Conservation (phyloP, 2,888 invertebrate species). For the Sarcophaga variegata region DNA sequence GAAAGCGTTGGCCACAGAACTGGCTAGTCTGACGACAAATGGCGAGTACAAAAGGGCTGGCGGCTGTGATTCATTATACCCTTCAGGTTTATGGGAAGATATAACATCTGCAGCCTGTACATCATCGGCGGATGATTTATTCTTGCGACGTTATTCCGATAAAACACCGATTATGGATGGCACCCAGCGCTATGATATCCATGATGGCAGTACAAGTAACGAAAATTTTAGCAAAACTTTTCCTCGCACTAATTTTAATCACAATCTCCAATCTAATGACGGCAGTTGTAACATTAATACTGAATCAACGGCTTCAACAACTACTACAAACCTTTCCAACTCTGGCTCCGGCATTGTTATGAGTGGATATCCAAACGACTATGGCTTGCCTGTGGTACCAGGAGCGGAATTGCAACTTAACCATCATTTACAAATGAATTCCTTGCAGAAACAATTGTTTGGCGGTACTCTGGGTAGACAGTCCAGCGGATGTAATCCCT, state of each 20-base stretch:
- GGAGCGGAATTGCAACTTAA: slow-evolving; percentile 81
- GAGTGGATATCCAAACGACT: slow-evolving; percentile 88
- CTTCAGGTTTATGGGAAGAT: slow-evolving; percentile 90
- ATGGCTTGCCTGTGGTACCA: slow-evolving; percentile 88
- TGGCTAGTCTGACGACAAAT: slow-evolving; percentile 82
- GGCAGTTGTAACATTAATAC: slow-evolving; percentile 71
- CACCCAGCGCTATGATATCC: slow-evolving; percentile 79
- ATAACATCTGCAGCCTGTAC: slow-evolving; percentile 71
- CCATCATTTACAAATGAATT: slow-evolving; percentile 81
- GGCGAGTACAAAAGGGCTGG: slow-evolving; percentile 91
- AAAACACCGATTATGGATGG: slow-evolving; percentile 89
- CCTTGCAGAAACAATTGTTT: slow-evolving; percentile 82
- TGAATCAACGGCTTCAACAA: slow-evolving; percentile 78
- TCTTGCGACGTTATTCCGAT: slow-evolving; percentile 87
- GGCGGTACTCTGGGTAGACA: slow-evolving; percentile 74
- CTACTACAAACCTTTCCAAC: slow-evolving; percentile 79
- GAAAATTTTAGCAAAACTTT: slow-evolving; percentile 86
- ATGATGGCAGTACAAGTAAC: slow-evolving; percentile 80
- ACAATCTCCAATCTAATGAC: slow-evolving; percentile 59
- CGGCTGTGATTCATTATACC: slow-evolving; percentile 89
- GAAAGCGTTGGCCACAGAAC: slow-evolving; percentile 83
- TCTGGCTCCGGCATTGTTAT: slow-evolving; percentile 70
- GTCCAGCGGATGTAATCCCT: slow-evolving; percentile 64
- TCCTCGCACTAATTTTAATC: slow-evolving; percentile 82
- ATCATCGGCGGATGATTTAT: slow-evolving; percentile 80